These are phyloP conservation scores for Cranoglanis bouderius DNA, from an alignment of 2,113 vertebrate genomes.

Conservation along the genomic window DNA sequence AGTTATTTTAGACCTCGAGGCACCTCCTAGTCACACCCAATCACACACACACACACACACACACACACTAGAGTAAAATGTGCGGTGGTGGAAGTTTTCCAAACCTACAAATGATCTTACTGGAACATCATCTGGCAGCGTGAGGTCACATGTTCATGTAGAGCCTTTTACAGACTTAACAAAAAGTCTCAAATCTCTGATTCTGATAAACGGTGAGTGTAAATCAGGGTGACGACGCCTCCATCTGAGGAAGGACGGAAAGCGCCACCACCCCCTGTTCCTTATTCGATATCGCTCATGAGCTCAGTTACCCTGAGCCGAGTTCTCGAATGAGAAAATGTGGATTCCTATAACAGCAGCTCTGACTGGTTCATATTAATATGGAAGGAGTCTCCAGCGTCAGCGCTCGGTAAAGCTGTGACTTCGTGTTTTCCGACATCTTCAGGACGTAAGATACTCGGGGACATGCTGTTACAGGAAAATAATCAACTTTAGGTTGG, in stretches of 20 bases:
- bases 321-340: background rate
- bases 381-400: background rate
- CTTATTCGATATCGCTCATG: no score
- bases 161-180: background rate
- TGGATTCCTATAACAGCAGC: background rate
- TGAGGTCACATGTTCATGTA: background rate
- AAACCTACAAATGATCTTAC: background rate
- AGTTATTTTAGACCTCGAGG: conserved; percentile 43
- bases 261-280: background rate
- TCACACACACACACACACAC: conserved; percentile 22
- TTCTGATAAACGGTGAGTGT: background rate
- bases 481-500: background rate
- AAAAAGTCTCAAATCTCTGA: background rate
- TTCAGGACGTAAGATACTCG: background rate
- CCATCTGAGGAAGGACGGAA: background rate
- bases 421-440: no score
- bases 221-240: background rate
- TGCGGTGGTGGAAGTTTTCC: background rate
- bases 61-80: background rate
- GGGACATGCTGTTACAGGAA: background rate
- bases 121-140: background rate
- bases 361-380: no score
- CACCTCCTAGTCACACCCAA: conserved; percentile 35
- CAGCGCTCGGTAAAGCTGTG: background rate
- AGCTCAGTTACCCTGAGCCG: no score